Conservation (phyloP, 2,797 vertebrate genomes). For the Hemibagrus guttatus region DNA sequence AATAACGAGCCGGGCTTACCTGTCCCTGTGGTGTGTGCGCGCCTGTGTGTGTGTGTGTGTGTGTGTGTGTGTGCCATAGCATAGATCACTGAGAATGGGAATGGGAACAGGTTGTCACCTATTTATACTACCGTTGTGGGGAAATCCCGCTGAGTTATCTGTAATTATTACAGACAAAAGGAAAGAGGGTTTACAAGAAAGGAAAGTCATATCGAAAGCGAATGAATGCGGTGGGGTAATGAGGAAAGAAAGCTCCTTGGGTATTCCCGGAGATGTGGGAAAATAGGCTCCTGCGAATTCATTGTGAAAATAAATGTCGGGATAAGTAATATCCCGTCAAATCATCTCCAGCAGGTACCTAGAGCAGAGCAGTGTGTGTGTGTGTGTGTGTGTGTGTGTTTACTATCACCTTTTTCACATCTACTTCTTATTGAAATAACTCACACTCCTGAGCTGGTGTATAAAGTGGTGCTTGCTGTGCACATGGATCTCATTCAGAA, state of each 20-base stretch:
- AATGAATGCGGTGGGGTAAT: constrained; percentile 4
- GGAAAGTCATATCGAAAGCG: constrained; percentile 51
- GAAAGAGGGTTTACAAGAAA: constrained; percentile 56
- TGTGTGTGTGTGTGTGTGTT: no score
- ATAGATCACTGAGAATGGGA: background rate
- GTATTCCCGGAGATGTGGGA: background rate
- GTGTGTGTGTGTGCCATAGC: background rate
- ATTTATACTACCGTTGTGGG: constrained; percentile 51
- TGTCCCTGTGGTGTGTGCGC: background rate
- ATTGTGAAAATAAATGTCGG: background rate
- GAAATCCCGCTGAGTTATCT: constrained; percentile 51
- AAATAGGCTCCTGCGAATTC: background rate
- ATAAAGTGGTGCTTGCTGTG: background rate
- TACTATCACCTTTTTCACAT: background rate
- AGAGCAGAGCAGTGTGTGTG: background rate
- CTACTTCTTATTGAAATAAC: background rate
- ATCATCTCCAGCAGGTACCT: background rate
- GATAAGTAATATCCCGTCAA: background rate
- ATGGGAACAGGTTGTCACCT: constrained; percentile 20
- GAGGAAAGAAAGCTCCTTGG: background rate
- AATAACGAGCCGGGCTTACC: constrained; percentile 7
- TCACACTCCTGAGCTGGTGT: background rate
- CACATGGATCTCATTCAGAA: background rate
- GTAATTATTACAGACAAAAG: constrained; percentile 49
- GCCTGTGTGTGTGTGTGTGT: background rate